phyloP scores from a whole-genome alignment of 2,113 vertebrate species.

The Pterophyllum scalare region DNA sequence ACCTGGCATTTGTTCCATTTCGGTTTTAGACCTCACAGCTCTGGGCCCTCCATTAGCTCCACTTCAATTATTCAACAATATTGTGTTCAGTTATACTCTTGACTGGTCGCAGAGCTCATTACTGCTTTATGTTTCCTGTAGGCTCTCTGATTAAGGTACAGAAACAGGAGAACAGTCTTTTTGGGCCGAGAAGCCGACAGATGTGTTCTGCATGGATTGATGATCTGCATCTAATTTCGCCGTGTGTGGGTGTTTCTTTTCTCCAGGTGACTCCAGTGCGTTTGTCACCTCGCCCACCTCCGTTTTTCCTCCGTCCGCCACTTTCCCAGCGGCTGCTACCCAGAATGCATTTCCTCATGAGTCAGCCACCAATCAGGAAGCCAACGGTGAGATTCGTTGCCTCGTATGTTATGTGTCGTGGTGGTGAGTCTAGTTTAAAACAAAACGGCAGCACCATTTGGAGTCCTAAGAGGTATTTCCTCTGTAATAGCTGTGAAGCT shows the following conservation, averaged over 20 bases:
- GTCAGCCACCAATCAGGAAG: conserved; percentile 73
- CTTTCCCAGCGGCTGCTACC: conserved; percentile 68
- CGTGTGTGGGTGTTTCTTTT: not conserved
- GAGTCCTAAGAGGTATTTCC: too few relatives aligned
- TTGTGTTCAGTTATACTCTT: not conserved
- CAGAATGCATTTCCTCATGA: conserved; percentile 80
- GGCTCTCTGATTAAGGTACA: not conserved
- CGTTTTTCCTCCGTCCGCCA: conserved; percentile 72
- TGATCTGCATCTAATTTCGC: not conserved
- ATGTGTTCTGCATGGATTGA: not conserved
- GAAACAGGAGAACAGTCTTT: not conserved
- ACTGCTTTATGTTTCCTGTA: not conserved
- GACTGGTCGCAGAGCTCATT: not conserved
- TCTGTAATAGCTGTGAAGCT: not conserved
- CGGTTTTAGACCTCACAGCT: not conserved
- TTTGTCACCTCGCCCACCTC: conserved; percentile 75
- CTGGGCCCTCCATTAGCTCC: not conserved
- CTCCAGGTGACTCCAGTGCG: conserved; percentile 70
- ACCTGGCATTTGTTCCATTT: not conserved
- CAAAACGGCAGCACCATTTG: too few relatives aligned
- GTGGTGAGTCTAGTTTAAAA: too few relatives aligned
- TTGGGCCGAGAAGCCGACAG: not conserved
- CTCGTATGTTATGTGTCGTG: not conserved
- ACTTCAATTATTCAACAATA: not conserved
- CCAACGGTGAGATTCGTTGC: conserved; percentile 71